Percentiles rank a stretch among this genome's conserved stretches.
phyloP scores from a whole-genome alignment of 2,113 vertebrate species.

The Hemicordylus capensis region DNA sequence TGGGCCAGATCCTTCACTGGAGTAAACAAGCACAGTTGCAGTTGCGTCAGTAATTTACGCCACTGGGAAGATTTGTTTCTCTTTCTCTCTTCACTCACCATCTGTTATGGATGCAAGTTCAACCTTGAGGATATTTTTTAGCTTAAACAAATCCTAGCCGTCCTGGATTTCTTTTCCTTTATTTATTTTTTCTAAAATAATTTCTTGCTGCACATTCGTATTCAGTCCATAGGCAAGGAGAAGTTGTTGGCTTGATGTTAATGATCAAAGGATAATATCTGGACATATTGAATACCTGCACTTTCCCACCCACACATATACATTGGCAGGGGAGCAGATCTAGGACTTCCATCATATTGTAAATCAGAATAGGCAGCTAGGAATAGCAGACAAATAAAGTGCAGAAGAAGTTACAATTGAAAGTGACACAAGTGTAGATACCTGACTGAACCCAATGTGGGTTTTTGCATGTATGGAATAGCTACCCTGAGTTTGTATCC shows the following conservation, averaged over 20 bases:
- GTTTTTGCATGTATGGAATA: neutral
- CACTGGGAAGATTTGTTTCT: neutral
- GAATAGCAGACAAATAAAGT: neutral
- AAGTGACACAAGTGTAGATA: neutral
- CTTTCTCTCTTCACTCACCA: neutral
- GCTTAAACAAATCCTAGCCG: constrained; percentile 6
- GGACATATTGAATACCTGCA: neutral
- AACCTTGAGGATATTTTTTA: constrained; percentile 29
- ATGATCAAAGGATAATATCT: neutral
- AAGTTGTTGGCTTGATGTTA: neutral
- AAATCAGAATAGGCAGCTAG: neutral
- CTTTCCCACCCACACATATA: neutral
- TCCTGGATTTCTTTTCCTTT: neutral
- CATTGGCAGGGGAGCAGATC: neutral
- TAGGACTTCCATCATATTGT: neutral
- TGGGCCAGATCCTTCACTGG: neutral
- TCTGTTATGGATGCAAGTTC: constrained; percentile 13
- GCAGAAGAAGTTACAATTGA: neutral
- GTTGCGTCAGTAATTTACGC: constrained; percentile 6
- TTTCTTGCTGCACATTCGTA: neutral
- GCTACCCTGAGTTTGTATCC: neutral
- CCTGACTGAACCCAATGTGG: neutral
- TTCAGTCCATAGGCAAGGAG: neutral
- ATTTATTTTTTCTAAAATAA: neutral
- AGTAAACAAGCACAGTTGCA: constrained; percentile 8